These are phyloP conservation scores for Oreochromis mossambicus DNA, from an alignment of 2,797 vertebrate species.

Conservation along the genomic window DNA sequence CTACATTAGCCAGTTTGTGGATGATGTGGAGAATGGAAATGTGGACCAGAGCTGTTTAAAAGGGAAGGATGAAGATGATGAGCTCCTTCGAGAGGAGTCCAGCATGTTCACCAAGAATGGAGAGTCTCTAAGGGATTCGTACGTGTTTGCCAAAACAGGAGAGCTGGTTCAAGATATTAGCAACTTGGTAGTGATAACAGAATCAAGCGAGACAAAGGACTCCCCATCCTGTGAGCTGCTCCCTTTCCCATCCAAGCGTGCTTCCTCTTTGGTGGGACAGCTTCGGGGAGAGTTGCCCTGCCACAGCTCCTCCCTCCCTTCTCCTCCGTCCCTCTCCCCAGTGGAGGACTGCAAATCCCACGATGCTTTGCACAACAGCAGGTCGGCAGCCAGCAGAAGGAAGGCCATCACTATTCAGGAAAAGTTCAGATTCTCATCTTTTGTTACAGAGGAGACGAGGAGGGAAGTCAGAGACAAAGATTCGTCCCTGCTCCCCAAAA, in stretches of 20 bases:
- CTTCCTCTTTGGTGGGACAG: conserved; percentile 72
- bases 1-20: conserved; percentile 80
- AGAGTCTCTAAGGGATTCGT: conserved; percentile 70
- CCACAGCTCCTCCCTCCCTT: conserved; percentile 52
- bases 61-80: conserved; percentile 71
- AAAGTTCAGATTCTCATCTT: conserved; percentile 67
- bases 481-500: conserved; percentile 27
- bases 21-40: conserved; percentile 96
- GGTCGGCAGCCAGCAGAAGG: neutral
- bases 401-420: conserved; percentile 69
- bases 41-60: conserved; percentile 75
- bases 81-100: conserved; percentile 70
- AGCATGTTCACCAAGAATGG: conserved; percentile 71
- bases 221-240: conserved; percentile 40
- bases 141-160: conserved; percentile 19
- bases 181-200: conserved; percentile 50
- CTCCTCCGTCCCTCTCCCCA: conserved; percentile 58
- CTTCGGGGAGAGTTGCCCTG: conserved; percentile 78
- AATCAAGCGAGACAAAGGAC: conserved; percentile 47
- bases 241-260: conserved; percentile 22
- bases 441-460: conserved; percentile 68
- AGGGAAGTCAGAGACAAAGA: conserved; percentile 46
- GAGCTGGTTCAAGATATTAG: neutral
- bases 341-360: conserved; percentile 55
- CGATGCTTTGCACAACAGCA: neutral